Evolutionary conservation across 2,888 invertebrate genomes (phyloP), one percentile per base, ranked within the genome.

Genomic region (Scaptomyza parva): DNA sequence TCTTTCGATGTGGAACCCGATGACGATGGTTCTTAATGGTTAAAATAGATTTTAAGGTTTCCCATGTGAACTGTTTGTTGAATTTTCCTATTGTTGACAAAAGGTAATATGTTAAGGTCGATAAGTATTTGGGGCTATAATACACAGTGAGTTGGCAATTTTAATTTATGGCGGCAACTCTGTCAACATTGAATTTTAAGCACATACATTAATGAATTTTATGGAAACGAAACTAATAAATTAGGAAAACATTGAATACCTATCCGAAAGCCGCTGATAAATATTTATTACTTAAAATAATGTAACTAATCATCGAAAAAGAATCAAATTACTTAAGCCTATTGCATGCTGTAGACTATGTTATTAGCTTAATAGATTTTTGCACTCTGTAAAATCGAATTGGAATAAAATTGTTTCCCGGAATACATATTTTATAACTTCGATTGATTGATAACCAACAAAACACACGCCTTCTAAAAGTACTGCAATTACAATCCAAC

Each of bases 361-460:
- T 35, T 11, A 43, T 28, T 47, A 33, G 5, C 3, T 37, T 6
- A 14, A 17, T n/a, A 22, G 26, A 26, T 41, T n/a, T 24, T 37
- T 37, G 4, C 24, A 65, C 37, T 35, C 14, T 24, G 18, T 33
- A 22, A 24, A 54, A 54, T n/a, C 24, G 30, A 18, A 9, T 8
- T 8, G 12, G 14, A 24, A n/a, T n/a, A 18, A 22, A 24, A 2
- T 26, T 9, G 17, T 30, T 12, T 22, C n/a, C 3, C 11, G 14
- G 12, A 45, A 41, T 33, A 17, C 35, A 51, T 14, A 35, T 33
- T 33, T 8, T 35, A 57, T 48, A 62, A 28, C 9, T 22, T n/a
- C 26, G 18, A 28, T 70, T 54, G 47, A 70, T 70, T 65, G 39
- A 14, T 26, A 22, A 14, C 20, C 30, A n/a, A 20, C n/a, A n/a